Evolutionary conservation across 2,797 vertebrate species (phyloP).

Genomic region (Echiichthys vipera): DNA sequence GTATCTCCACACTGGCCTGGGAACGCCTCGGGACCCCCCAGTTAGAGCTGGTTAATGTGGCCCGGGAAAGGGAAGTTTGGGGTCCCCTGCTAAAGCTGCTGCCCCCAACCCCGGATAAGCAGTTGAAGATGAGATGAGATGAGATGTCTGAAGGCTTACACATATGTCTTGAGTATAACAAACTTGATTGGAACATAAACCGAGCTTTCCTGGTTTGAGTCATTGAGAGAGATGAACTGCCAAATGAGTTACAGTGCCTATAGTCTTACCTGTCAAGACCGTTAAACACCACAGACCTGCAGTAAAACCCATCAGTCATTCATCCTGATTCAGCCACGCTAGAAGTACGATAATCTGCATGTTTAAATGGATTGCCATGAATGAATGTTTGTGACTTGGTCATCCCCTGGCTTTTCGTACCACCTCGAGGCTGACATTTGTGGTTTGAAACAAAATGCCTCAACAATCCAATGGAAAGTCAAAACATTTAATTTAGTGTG

Average conservation of each 20-base stretch:
- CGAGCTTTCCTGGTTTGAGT: not conserved
- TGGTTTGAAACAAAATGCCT: not conserved
- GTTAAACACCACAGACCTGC: slow-evolving; percentile 19
- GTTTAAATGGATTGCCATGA: not conserved
- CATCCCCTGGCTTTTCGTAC: not conserved
- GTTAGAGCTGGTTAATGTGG: no score
- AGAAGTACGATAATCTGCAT: no score
- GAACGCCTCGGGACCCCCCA: no score
- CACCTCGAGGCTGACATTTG: not conserved
- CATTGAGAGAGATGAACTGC: slow-evolving; percentile 8
- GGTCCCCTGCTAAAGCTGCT: no score
- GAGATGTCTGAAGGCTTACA: no score
- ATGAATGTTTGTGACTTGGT: not conserved
- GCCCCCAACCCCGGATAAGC: no score
- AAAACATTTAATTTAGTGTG: not conserved
- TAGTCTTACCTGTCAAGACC: slow-evolving; percentile 28
- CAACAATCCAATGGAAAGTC: not conserved
- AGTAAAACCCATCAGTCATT: slow-evolving; percentile 20
- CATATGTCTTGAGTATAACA: no score
- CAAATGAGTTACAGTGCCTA: slow-evolving; percentile 6
- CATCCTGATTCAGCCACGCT: slow-evolving; percentile 30
- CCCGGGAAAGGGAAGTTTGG: no score
- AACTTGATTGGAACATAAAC: no score
- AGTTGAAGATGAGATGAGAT: no score
- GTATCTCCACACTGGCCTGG: no score